Conservation (phyloP, 1,140 invertebrate genomes). For the Pseudomyrmex sp. region DNA sequence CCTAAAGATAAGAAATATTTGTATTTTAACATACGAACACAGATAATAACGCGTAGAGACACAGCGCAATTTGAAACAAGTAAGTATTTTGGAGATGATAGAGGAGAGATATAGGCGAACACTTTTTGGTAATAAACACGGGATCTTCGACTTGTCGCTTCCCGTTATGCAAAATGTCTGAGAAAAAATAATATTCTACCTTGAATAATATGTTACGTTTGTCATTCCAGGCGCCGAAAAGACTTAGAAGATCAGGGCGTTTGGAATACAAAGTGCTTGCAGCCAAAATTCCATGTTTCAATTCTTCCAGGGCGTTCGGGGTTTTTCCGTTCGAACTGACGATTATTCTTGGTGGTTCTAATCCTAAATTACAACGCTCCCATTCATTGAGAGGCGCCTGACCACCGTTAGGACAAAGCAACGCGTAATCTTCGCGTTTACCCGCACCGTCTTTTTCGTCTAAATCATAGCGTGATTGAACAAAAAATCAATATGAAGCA, state of each 20-base stretch:
- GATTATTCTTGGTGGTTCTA: slow-evolving; percentile 87
- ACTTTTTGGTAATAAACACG: no score
- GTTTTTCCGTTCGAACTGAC: slow-evolving; percentile 84
- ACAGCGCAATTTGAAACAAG: neutral
- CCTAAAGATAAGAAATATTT: slow-evolving; percentile 66
- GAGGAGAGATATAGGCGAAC: no score
- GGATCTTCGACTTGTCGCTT: no score
- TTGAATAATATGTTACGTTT: slow-evolving; percentile 85
- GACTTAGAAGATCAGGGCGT: slow-evolving; percentile 83
- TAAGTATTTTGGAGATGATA: neutral
- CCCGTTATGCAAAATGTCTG: no score
- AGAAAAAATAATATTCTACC: slow-evolving; percentile 73
- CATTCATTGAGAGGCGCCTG: slow-evolving; percentile 85
- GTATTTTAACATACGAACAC: neutral
- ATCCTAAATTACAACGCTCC: slow-evolving; percentile 87
- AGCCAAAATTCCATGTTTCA: slow-evolving; percentile 83
- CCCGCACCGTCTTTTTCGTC: slow-evolving; percentile 15
- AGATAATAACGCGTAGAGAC: no score
- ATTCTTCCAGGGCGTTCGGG: slow-evolving; percentile 83
- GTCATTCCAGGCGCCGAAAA: slow-evolving; percentile 85
- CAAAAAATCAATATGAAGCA: no score
- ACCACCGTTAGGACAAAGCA: slow-evolving; percentile 89
- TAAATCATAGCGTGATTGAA: neutral
- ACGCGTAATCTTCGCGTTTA: slow-evolving; percentile 87
- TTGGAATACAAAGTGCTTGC: slow-evolving; percentile 81